Evolutionary conservation across 2,888 invertebrate species (phyloP).

Genomic region (Pocota personata): DNA sequence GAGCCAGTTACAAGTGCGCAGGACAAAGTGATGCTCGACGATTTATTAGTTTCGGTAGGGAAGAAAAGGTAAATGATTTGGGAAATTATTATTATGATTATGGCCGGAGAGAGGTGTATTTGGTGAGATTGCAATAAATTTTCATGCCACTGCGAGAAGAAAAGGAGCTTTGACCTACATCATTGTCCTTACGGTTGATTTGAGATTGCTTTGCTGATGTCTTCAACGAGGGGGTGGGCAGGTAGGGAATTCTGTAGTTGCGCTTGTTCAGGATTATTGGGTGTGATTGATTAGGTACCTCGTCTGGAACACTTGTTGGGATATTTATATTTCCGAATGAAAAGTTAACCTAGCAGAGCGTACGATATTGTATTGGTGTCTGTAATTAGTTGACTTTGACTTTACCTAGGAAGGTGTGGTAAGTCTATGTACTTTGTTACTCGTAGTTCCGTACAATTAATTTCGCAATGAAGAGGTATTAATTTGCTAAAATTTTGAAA

Average conservation of each 20-base stretch:
- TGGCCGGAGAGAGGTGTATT: neutral
- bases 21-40: neutral
- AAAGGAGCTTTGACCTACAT: constrained; percentile 70
- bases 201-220: constrained; percentile 30
- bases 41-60: neutral
- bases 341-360: neutral
- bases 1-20: neutral
- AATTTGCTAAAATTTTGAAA: too few relatives aligned
- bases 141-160: neutral
- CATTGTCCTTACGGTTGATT: constrained; percentile 54
- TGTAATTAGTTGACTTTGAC: neutral
- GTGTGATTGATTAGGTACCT: constrained; percentile 54
- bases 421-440: neutral
- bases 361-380: neutral
- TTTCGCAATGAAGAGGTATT: neutral
- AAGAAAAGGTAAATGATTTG: constrained; percentile 23
- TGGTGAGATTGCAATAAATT: constrained; percentile 32
- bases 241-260: neutral
- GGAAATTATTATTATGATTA: constrained; percentile 25
- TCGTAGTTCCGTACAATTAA: neutral
- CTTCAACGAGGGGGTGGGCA: neutral
- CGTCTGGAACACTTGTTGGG: constrained; percentile 58
- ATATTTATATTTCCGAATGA: constrained; percentile 28
- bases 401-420: neutral
- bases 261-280: constrained; percentile 31